Evolutionary conservation across 2,888 invertebrate genomes (phyloP), one percentile per base, ranked within the genome.

Genomic region (Pseudococcus viburni): DNA sequence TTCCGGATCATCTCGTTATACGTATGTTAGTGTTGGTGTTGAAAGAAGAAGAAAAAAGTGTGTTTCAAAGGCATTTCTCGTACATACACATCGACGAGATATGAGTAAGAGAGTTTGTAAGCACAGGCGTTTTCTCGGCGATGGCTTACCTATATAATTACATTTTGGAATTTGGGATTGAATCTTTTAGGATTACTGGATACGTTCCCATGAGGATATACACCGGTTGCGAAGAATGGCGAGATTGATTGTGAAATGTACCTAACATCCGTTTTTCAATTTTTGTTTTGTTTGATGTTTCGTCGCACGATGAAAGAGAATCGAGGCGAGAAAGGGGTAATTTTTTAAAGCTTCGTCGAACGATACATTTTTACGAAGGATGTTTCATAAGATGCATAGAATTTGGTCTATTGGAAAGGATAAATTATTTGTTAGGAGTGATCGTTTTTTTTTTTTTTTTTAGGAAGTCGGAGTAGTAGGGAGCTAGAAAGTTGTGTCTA

Each of bases 61-160:
- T 12, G 68, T 73, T 73, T 73, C 68, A 73, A 73, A 59, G 59
- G 59, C 59, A 73, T 33, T 33, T 33, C 26, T 33, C 42, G 42
- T 80, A 42, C 46, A 80, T 19, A 42, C 19, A 80, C 39, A 17
- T 8, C 46, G 46, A n/a, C 3, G 80, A 80, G 33, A 73, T 73
- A 73, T 73, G 68, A 33, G 33, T 26, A 33, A 33, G 64, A 19
- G 26, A 73, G 26, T 73, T 73, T 33, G 68, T 73, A 73, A 73
- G 68, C 68, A 86, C 26, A 33, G 64, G 64, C 86, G 68, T 73
- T 86, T 73, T 86, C 86, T 33, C 46, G 86, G 68, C 80, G 15
- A 86, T 68, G 86, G 86, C 86, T 86, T 86, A 68, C 68, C 64
- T 46, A 86, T 68, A 86, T 86, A 86, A 86, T 86, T 86, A 86